Evolutionary conservation across 2,113 vertebrate genomes (phyloP).

Genomic region (Lepisosteus oculatus): DNA sequence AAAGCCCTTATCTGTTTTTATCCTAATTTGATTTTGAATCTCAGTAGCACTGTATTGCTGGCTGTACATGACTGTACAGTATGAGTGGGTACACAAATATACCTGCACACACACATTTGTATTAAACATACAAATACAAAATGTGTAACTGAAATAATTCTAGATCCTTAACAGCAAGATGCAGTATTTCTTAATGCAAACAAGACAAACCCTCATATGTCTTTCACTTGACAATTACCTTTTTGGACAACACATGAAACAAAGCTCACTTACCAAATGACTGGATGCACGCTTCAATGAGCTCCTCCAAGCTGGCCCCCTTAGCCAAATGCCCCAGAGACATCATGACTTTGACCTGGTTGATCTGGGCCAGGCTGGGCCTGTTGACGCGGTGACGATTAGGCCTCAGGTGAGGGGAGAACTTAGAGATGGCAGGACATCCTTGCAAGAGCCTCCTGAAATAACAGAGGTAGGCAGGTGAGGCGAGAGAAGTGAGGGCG

Average conservation of each 20-base stretch:
- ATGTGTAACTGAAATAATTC: no score
- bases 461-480: constrained; percentile 25
- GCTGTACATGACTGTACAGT: no score
- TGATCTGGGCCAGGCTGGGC: constrained; percentile 62
- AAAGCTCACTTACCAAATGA: constrained; percentile 80
- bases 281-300: constrained; percentile 88
- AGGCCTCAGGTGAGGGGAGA: constrained; percentile 70
- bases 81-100: no score
- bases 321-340: constrained; percentile 82
- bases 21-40: no score
- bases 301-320: constrained; percentile 87
- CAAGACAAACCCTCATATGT: no score
- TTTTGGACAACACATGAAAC: background rate
- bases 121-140: no score
- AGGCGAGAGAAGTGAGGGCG: constrained; percentile 27
- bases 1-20: no score
- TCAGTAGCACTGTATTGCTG: no score
- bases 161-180: no score
- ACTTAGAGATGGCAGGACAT: constrained; percentile 68
- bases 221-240: no score
- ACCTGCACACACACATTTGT: no score
- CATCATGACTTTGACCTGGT: constrained; percentile 68
- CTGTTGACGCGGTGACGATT: constrained; percentile 59
- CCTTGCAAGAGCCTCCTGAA: constrained; percentile 72
- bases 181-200: no score